These are phyloP conservation scores for Premnoplex brunnescens DNA, from an alignment of 2,797 vertebrate species.

Conservation along the genomic window DNA sequence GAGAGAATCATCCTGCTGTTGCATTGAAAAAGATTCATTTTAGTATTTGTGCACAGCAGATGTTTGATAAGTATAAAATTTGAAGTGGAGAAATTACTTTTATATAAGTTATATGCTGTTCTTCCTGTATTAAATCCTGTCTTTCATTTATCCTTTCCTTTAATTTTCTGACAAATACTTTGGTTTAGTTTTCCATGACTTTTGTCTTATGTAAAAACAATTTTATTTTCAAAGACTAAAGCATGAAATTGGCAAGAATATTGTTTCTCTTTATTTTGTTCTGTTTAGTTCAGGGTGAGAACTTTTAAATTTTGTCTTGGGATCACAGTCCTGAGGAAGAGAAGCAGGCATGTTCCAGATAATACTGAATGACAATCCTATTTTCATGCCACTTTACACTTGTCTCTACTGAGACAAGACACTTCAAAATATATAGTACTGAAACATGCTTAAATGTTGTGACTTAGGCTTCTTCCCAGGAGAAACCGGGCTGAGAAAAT, in stretches of 20 bases:
- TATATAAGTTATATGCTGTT: neutral
- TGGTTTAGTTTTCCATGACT: neutral
- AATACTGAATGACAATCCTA: neutral
- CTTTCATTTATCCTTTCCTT: neutral
- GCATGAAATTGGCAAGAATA: neutral
- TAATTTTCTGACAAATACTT: neutral
- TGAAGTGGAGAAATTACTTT: neutral
- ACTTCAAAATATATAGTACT: neutral
- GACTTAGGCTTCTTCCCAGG: neutral
- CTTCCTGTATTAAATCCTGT: neutral
- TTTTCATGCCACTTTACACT: conserved; percentile 11
- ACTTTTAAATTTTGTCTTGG: neutral
- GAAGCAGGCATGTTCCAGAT: neutral
- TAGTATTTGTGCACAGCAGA: neutral
- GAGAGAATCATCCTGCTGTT: neutral
- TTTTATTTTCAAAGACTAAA: neutral
- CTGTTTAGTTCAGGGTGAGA: neutral
- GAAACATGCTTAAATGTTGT: neutral
- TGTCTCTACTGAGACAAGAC: neutral
- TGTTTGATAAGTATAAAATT: neutral
- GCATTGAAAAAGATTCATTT: neutral
- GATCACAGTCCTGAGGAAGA: neutral
- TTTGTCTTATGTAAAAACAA: neutral
- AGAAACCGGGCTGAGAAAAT: neutral
- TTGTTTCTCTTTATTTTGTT: neutral